A percentile compares a stretch with the other conserved stretches of the same genome.
Evolutionary conservation across 2,888 invertebrate species (phyloP).

Genomic region (Endotricha flammealis): DNA sequence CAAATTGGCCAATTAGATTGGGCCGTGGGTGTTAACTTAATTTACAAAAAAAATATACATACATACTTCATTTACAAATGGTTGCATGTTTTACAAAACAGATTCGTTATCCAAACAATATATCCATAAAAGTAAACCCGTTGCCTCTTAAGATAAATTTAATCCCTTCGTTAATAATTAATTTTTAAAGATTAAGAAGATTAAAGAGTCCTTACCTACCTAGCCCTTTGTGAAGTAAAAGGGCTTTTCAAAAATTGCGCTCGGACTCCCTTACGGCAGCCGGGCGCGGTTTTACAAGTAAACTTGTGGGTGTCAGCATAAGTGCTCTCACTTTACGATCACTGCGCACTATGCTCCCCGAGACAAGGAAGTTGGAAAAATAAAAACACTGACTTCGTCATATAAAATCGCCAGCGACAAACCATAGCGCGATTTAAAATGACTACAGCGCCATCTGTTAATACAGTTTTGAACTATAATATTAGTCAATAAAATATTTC

Average conservation of each 20-base stretch:
- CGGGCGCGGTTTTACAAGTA: slow-evolving; percentile 77
- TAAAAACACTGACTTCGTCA: rapidly evolving
- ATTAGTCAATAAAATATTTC: too few relatives aligned
- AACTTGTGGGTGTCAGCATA: slow-evolving; percentile 86
- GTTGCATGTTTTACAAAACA: too few relatives aligned
- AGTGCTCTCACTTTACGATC: slow-evolving; percentile 92
- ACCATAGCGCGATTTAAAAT: slow-evolving; percentile 41
- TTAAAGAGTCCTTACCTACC: too few relatives aligned
- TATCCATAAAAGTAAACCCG: too few relatives aligned
- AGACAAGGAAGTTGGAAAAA: slow-evolving; percentile 83
- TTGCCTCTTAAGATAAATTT: too few relatives aligned
- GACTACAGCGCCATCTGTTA: slow-evolving; percentile 52
- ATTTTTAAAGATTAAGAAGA: too few relatives aligned
- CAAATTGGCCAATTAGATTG: too few relatives aligned
- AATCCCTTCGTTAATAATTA: too few relatives aligned
- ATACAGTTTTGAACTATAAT: background rate
- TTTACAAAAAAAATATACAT: too few relatives aligned
- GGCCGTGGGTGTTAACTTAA: too few relatives aligned
- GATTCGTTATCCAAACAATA: too few relatives aligned
- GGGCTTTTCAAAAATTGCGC: slow-evolving; percentile 89
- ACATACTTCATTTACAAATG: too few relatives aligned
- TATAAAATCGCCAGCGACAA: slow-evolving; percentile 15
- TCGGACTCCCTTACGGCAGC: slow-evolving; percentile 67
- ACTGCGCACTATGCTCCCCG: slow-evolving; percentile 92
- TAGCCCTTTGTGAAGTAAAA: slow-evolving; percentile 82